Percentiles rank a stretch among this genome's conserved stretches.
Conservation (phyloP, 1,140 invertebrate genomes). For the Homarus americanus region DNA sequence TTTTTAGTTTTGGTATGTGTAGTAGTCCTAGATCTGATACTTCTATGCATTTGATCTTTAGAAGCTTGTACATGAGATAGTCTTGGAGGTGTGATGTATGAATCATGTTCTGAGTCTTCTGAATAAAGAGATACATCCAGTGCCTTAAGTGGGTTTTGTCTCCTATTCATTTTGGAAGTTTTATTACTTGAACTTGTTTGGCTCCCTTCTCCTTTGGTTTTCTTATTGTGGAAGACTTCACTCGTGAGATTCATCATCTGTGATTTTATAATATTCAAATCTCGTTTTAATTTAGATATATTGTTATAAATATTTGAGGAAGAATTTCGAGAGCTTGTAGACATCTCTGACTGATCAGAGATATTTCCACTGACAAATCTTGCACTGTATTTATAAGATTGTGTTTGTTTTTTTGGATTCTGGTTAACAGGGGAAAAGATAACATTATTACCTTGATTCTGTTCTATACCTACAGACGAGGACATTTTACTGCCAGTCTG, state of each 20-base stretch:
- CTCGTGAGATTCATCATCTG: conserved; percentile 42
- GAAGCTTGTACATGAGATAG: neutral
- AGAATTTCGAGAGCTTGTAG: neutral
- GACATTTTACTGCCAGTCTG: neutral
- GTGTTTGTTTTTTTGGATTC: neutral
- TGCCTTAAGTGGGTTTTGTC: neutral
- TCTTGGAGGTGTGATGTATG: neutral
- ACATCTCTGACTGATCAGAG: conserved; percentile 1
- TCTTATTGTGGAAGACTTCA: conserved; percentile 32
- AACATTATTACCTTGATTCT: neutral
- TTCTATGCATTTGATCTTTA: neutral
- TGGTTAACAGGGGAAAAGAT: neutral
- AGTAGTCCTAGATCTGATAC: neutral
- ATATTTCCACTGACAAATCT: conserved; percentile 4
- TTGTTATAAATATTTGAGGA: conserved; percentile 24
- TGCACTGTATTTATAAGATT: conserved; percentile 18
- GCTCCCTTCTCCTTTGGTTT: neutral
- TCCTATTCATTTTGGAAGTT: neutral
- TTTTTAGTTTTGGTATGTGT: neutral
- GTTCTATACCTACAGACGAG: neutral
- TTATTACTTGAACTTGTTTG: neutral
- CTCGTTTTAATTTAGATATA: conserved; percentile 32
- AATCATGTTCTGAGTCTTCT: neutral
- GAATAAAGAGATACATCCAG: neutral
- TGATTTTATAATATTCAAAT: conserved; percentile 31